Evolutionary conservation across 2,888 invertebrate species (phyloP).

Genomic region (Microplitis deprimator): DNA sequence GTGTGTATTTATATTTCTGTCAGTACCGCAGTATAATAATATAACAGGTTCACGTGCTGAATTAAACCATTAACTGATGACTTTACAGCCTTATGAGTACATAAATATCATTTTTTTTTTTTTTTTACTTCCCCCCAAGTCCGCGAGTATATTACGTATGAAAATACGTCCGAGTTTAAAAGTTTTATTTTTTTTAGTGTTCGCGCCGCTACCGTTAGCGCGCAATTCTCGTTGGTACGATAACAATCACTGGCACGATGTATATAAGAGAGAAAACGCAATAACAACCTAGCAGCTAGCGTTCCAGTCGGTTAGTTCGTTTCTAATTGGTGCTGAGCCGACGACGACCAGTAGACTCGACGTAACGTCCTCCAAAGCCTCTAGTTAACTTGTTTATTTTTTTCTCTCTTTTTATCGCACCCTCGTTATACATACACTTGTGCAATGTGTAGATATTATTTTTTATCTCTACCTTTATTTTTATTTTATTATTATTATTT

Average conservation of each 20-base stretch:
- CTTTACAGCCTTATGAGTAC: too few relatives aligned
- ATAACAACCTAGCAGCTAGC: slow-evolving; percentile 49
- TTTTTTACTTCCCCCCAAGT: too few relatives aligned
- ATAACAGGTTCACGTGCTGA: too few relatives aligned
- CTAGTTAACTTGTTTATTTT: slow-evolving; percentile 6
- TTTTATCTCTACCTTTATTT: slow-evolving; percentile 15
- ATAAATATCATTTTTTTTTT: too few relatives aligned
- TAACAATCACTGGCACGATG: slow-evolving; percentile 24
- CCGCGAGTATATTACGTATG: not conserved
- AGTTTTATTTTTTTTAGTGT: not conserved
- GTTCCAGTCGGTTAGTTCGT: slow-evolving; percentile 54
- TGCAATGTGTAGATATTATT: not conserved
- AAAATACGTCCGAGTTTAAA: not conserved
- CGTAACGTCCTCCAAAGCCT: slow-evolving; percentile 31
- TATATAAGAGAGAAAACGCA: slow-evolving; percentile 29
- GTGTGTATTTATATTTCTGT: not conserved
- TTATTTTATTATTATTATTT: not conserved
- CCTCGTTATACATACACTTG: slow-evolving; percentile 2
- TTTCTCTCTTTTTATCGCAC: slow-evolving; percentile 22
- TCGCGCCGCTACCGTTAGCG: slow-evolving; percentile 26
- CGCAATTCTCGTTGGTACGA: slow-evolving; percentile 28
- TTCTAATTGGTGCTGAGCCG: slow-evolving; percentile 54
- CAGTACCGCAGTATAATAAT: not conserved
- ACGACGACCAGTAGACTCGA: slow-evolving; percentile 30
- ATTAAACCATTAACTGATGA: too few relatives aligned